phyloP scores from a whole-genome alignment of 2,113 vertebrate species.

The Passer montanus region DNA sequence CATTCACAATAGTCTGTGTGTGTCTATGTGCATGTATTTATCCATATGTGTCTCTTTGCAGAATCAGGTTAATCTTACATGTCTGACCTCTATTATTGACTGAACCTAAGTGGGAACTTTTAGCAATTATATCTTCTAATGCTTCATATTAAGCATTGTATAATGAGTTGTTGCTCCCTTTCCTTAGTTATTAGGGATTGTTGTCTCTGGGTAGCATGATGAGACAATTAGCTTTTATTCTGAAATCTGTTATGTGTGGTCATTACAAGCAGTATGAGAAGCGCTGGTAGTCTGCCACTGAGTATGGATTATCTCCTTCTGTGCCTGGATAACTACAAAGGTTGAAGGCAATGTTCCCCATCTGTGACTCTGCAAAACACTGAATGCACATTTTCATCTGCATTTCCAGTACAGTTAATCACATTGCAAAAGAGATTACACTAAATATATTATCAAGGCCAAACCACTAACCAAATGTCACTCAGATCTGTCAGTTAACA shows the following conservation, averaged over 20 bases:
- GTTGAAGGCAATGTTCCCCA: constrained; percentile 47
- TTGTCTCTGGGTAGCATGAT: not conserved
- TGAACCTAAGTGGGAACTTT: not conserved
- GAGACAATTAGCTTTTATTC: constrained; percentile 45
- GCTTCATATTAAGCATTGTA: not conserved
- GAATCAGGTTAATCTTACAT: not conserved
- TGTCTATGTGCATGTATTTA: not conserved
- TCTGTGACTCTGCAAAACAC: constrained; percentile 65
- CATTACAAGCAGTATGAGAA: constrained; percentile 30
- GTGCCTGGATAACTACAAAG: constrained; percentile 54
- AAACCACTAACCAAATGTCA: constrained; percentile 61
- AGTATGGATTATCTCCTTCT: constrained; percentile 65
- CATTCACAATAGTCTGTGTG: not conserved
- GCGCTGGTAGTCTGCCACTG: not conserved
- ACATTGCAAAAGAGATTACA: constrained; percentile 45
- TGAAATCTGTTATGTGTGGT: constrained; percentile 38
- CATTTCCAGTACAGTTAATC: constrained; percentile 63
- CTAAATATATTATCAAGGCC: constrained; percentile 54
- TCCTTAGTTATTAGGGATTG: not conserved
- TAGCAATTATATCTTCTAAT: not conserved
- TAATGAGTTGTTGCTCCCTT: not conserved
- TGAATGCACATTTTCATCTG: constrained; percentile 60
- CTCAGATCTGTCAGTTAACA: constrained; percentile 47
- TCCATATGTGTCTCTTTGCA: accelerated
- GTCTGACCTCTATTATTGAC: not conserved